These are phyloP conservation scores for Scaptomyza parva DNA, from an alignment of 2,888 invertebrate genomes.

Conservation along the genomic window DNA sequence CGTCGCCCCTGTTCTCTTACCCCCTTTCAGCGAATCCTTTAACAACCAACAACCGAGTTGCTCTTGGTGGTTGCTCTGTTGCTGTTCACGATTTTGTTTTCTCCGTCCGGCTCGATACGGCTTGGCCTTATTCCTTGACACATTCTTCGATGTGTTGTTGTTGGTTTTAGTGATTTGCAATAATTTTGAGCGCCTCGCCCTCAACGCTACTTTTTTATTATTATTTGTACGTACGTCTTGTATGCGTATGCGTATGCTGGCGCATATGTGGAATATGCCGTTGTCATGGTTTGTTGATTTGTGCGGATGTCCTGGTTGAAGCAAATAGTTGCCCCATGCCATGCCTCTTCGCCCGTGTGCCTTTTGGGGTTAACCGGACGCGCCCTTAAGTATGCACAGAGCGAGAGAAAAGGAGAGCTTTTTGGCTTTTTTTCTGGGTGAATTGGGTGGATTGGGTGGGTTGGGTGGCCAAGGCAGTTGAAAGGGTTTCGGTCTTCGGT, in stretches of 20 bases:
- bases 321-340: conserved; percentile 35
- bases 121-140: conserved; percentile 19
- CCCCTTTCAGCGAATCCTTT: conserved; percentile 46
- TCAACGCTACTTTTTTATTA: not conserved
- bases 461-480: conserved; percentile 8
- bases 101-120: no score
- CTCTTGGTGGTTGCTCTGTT: conserved; percentile 40
- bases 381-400: conserved; percentile 58
- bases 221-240: not conserved
- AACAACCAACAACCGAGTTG: no score
- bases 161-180: conserved; percentile 82
- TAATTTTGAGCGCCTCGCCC: conserved; percentile 58
- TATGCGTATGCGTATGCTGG: not conserved
- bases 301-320: conserved; percentile 55
- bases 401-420: not conserved
- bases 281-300: conserved; percentile 75
- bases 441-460: no score
- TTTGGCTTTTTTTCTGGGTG: no score
- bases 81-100: conserved; percentile 20
- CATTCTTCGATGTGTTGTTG: conserved; percentile 38
- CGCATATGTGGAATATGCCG: conserved; percentile 72
- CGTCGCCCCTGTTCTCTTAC: conserved; percentile 32
- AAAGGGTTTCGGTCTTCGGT: conserved; percentile 57
- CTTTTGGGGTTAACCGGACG: conserved; percentile 59
- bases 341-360: conserved; percentile 8